Percentiles rank a stretch among this genome's conserved stretches.
phyloP scores from a whole-genome alignment of 2,113 vertebrate species.

The Merops nubicus region DNA sequence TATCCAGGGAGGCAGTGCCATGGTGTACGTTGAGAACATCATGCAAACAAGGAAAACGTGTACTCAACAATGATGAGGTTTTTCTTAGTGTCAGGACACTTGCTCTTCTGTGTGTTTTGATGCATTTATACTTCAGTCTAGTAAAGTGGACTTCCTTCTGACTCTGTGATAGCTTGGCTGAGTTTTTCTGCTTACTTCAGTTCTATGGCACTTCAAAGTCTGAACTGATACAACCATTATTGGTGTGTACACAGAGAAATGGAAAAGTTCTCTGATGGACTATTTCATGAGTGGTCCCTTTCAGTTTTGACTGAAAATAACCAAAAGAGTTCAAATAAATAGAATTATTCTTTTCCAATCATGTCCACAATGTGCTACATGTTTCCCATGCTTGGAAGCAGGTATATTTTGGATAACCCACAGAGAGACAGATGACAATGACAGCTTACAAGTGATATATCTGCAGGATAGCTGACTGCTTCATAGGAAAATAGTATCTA shows the following conservation, averaged over 20 bases:
- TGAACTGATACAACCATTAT: neutral
- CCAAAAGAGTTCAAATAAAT: neutral
- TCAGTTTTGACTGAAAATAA: conserved; percentile 4
- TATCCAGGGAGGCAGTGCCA: neutral
- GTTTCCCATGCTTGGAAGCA: neutral
- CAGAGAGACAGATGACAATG: neutral
- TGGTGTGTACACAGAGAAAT: neutral
- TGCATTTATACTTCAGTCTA: neutral
- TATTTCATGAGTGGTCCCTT: neutral
- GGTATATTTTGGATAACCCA: neutral
- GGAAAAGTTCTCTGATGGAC: neutral
- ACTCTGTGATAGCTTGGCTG: neutral
- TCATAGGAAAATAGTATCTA: neutral
- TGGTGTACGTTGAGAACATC: rapidly evolving
- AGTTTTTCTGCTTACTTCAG: neutral
- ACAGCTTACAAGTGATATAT: neutral
- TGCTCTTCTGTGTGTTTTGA: neutral
- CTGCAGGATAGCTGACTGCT: neutral
- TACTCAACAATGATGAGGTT: neutral
- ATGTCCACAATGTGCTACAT: neutral
- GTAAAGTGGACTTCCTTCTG: neutral
- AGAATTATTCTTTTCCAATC: neutral
- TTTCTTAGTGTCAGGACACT: neutral
- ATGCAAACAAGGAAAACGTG: neutral
- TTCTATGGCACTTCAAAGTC: neutral